phyloP scores from a whole-genome alignment of 2,797 vertebrate genomes.

The Chelidonichthys spinosus region DNA sequence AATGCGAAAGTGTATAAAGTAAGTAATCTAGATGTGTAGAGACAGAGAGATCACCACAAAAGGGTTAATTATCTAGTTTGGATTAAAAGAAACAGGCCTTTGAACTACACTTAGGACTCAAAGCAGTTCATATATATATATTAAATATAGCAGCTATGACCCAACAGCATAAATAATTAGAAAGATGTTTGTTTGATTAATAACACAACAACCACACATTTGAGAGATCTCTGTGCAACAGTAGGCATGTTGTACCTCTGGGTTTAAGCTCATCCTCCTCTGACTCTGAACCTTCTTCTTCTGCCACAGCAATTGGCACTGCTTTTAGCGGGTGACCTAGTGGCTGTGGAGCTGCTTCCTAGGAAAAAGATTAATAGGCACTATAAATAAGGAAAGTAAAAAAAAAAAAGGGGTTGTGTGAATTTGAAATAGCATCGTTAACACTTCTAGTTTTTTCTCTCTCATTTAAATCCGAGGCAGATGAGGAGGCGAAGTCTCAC shows the following conservation, averaged over 20 bases:
- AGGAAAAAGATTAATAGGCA: slow-evolving; percentile 19
- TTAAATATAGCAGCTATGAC: slow-evolving; percentile 15
- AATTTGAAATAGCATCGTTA: background rate
- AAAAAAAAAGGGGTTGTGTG: background rate
- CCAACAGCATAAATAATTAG: background rate
- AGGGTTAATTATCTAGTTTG: slow-evolving; percentile 11
- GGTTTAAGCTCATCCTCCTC: slow-evolving; percentile 98
- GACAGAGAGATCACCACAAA: background rate
- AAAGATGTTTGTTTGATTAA: background rate
- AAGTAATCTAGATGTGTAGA: slow-evolving; percentile 1
- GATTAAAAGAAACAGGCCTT: background rate
- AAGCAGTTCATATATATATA: slow-evolving; percentile 12
- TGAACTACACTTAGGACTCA: slow-evolving; percentile 19
- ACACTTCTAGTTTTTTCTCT: background rate
- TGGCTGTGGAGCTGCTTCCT: slow-evolving; percentile 84
- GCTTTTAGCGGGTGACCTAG: slow-evolving; percentile 88
- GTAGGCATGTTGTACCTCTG: slow-evolving; percentile 85
- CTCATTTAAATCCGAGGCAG: slow-evolving; percentile 3
- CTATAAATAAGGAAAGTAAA: slow-evolving; percentile 10
- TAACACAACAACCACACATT: background rate
- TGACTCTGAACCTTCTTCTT: slow-evolving; percentile 96
- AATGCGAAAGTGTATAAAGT: background rate
- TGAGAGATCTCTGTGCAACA: background rate
- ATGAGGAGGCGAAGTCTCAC: slow-evolving; percentile 1
- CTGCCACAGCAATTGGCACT: slow-evolving; percentile 95